Percentiles rank a stretch among this genome's conserved stretches.
Evolutionary conservation across 2,113 vertebrate species (phyloP).

Genomic region (Labeo rohita): DNA sequence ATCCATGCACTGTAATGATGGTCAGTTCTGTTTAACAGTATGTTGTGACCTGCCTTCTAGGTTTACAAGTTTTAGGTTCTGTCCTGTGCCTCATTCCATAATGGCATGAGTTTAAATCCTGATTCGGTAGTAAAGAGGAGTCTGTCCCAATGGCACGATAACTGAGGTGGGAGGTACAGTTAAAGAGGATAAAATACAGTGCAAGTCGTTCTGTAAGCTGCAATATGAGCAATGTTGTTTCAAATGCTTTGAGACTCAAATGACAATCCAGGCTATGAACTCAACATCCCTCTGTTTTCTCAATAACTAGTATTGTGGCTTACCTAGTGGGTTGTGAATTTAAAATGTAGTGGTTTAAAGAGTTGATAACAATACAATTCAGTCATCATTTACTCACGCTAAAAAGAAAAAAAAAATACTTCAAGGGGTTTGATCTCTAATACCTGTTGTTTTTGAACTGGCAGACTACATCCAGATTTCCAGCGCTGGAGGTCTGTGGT

Average conservation of each 20-base stretch:
- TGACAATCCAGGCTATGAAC: not conserved
- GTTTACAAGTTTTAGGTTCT: not conserved
- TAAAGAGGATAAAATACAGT: constrained; percentile 15
- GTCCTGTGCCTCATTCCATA: not conserved
- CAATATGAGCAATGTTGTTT: not conserved
- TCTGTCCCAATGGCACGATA: constrained; percentile 10
- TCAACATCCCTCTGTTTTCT: not conserved
- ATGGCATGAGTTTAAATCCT: constrained; percentile 1
- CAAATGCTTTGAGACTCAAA: not conserved
- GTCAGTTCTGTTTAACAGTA: not conserved
- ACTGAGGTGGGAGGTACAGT: not conserved
- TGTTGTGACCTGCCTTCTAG: not conserved
- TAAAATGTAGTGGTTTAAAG: not conserved
- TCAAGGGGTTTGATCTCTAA: not conserved
- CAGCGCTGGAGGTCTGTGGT: not conserved
- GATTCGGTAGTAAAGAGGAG: not conserved
- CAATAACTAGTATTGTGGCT: not conserved
- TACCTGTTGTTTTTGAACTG: constrained; percentile 14
- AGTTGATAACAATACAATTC: not conserved
- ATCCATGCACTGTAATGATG: not conserved
- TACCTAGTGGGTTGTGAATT: not conserved
- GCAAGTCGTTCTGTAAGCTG: not conserved
- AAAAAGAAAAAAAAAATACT: not conserved
- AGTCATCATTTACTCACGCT: not conserved
- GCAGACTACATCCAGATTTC: constrained; percentile 36